A percentile compares a stretch with the other conserved stretches of the same genome.
These are phyloP conservation scores for Phasia obesa DNA, from an alignment of 2,888 invertebrate species.

Conservation along the genomic window DNA sequence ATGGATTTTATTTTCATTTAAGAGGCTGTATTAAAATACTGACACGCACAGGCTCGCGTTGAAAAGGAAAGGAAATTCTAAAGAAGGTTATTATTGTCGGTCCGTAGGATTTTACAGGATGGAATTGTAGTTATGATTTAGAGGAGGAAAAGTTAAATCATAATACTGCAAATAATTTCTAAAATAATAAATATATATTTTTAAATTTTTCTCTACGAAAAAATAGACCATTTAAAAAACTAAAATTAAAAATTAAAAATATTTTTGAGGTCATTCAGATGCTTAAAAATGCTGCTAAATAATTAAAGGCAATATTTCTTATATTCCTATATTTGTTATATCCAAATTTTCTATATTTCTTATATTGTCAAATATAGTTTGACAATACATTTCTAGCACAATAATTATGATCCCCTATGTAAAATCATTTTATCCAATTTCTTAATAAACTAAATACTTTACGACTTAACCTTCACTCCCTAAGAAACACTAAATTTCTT, in stretches of 20 bases:
- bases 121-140: not conserved
- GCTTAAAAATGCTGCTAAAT: too few relatives aligned
- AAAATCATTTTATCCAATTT: constrained; percentile 23
- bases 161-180: too few relatives aligned
- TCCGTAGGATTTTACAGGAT: not conserved
- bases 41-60: constrained; percentile 36
- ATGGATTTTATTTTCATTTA: not conserved
- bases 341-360: too few relatives aligned
- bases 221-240: too few relatives aligned
- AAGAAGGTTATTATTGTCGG: not conserved
- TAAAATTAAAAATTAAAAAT: too few relatives aligned
- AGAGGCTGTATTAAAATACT: constrained; percentile 27
- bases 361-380: too few relatives aligned
- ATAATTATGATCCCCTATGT: not conserved
- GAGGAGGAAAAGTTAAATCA: too few relatives aligned
- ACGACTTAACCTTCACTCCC: constrained; percentile 55
- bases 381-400: not conserved
- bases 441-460: constrained; percentile 61
- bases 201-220: too few relatives aligned
- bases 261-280: too few relatives aligned
- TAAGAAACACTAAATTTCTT: constrained; percentile 46
- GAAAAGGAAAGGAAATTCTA: not conserved
- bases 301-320: too few relatives aligned
- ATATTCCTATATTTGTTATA: too few relatives aligned
- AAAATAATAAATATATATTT: too few relatives aligned